Conservation (phyloP, 2,797 vertebrate genomes). For the Galagoides demidoff region DNA sequence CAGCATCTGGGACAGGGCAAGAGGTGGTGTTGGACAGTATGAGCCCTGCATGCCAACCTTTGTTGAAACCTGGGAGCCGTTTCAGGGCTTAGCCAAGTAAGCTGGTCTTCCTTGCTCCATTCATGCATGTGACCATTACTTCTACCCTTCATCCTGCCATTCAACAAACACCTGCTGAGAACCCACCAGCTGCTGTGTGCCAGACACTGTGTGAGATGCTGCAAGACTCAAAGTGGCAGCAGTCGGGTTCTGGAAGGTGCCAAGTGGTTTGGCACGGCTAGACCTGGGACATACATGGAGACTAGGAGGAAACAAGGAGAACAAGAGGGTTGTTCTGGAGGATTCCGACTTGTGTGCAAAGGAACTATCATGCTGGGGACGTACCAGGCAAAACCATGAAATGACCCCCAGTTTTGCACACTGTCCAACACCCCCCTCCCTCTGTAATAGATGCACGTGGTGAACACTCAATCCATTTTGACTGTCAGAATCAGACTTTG, state of each 20-base stretch:
- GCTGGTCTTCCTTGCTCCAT: neutral
- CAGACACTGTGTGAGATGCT: neutral
- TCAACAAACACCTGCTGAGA: neutral
- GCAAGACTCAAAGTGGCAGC: neutral
- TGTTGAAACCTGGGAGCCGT: neutral
- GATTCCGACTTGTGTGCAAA: neutral
- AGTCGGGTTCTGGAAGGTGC: neutral
- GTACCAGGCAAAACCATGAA: neutral
- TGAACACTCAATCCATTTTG: neutral
- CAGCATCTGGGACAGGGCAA: rapidly evolving
- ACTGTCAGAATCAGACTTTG: neutral
- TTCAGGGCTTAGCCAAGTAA: neutral
- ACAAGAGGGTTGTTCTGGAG: neutral
- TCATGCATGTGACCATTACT: neutral
- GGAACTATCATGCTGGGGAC: neutral
- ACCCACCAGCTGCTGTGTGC: neutral
- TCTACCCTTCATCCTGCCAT: neutral
- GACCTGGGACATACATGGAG: neutral
- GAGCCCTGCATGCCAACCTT: neutral
- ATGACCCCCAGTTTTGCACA: neutral
- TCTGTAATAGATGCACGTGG: neutral
- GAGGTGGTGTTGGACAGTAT: rapidly evolving
- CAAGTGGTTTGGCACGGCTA: neutral
- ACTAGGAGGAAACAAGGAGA: neutral
- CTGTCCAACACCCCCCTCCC: neutral